These are phyloP conservation scores for Cnemophilus loriae DNA, from an alignment of 2,113 vertebrate species.

Conservation along the genomic window DNA sequence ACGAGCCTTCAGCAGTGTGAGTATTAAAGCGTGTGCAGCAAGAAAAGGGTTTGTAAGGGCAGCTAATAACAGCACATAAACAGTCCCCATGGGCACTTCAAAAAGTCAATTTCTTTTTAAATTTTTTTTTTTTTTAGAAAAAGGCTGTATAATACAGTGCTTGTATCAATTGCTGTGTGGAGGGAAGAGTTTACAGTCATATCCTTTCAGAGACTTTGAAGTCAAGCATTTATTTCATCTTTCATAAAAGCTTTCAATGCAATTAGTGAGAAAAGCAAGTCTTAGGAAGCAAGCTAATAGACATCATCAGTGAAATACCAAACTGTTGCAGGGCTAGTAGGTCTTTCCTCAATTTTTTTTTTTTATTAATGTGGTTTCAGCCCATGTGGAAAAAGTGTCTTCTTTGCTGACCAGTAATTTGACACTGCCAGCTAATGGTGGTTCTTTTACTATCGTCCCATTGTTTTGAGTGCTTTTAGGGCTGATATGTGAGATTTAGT, in stretches of 20 bases:
- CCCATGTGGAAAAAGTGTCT: background rate
- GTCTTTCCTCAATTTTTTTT: background rate
- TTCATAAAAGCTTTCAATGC: background rate
- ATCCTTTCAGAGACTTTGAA: background rate
- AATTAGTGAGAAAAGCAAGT: background rate
- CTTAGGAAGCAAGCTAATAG: background rate
- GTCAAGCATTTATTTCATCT: background rate
- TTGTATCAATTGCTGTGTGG: background rate
- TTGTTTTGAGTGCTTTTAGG: background rate
- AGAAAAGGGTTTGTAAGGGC: background rate
- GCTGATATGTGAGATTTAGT: background rate
- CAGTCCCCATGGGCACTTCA: too few species aligned
- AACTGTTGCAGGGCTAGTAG: background rate
- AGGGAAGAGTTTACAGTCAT: background rate
- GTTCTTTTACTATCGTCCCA: fast-evolving
- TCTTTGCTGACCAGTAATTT: background rate
- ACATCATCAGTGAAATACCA: background rate
- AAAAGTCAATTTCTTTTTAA: background rate
- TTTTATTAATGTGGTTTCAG: background rate
- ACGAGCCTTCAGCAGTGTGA: fast-evolving
- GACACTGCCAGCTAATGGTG: background rate
- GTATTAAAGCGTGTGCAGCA: background rate
- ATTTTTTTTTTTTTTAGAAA: background rate
- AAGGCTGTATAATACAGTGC: background rate
- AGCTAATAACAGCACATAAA: background rate